Percentiles rank a stretch among this genome's conserved stretches.
Evolutionary conservation across 64 coral and sea anemone species (phyloP).

Genomic region (Montipora cactus): DNA sequence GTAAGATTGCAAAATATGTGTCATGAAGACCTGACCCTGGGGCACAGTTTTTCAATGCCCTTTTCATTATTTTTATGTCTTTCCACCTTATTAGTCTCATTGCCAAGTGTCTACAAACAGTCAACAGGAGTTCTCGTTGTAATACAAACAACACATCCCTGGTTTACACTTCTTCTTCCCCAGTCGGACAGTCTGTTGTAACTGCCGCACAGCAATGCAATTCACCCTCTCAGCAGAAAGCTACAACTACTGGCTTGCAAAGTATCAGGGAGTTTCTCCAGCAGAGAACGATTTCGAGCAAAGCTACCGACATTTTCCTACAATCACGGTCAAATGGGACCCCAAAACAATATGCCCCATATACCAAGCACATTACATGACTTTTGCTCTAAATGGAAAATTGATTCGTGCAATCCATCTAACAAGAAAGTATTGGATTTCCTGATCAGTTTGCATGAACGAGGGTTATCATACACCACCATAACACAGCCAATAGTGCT

Average conservation of each 20-base stretch:
- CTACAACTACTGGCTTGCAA: constrained; percentile 60
- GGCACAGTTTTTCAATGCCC: constrained; percentile 35
- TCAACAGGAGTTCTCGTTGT: no score
- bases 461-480: constrained; percentile 50
- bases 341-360: constrained; percentile 57
- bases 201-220: no score
- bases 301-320: constrained; percentile 63
- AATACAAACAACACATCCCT: no score
- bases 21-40: constrained; percentile 69
- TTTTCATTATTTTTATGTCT: constrained; percentile 44
- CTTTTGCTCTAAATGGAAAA: constrained; percentile 56
- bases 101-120: not conserved
- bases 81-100: constrained; percentile 39
- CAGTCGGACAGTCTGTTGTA: no score
- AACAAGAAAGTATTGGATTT: constrained; percentile 34
- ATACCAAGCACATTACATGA: constrained; percentile 7
- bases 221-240: constrained; percentile 21
- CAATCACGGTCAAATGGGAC: constrained; percentile 67
- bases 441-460: constrained; percentile 51
- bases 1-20: constrained; percentile 12
- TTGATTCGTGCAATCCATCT: constrained; percentile 64
- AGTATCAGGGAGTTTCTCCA: constrained; percentile 71
- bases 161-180: no score
- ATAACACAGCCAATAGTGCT: constrained; percentile 7
- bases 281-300: constrained; percentile 63